Conservation (phyloP, 2,113 vertebrate genomes). For the Donacobius atricapilla region DNA sequence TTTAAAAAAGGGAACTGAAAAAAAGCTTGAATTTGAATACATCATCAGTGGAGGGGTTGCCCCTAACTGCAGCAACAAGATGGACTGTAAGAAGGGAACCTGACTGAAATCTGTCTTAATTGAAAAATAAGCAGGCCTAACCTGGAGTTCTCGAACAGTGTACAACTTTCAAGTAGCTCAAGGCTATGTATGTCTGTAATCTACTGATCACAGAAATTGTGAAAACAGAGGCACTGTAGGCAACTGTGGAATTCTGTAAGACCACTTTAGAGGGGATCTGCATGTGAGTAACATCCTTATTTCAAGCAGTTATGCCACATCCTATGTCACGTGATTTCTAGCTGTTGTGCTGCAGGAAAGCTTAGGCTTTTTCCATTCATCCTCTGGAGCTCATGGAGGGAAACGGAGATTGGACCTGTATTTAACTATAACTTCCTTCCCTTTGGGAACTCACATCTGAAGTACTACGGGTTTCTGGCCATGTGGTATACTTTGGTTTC, state of each 20-base stretch:
- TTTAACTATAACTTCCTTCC: constrained; percentile 39
- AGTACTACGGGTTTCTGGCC: neutral
- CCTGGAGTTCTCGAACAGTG: neutral
- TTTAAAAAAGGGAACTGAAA: neutral
- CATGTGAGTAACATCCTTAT: neutral
- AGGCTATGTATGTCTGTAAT: neutral
- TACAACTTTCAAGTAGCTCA: neutral
- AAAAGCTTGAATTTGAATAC: neutral
- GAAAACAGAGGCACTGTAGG: neutral
- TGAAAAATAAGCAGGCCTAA: neutral
- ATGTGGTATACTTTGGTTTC: neutral
- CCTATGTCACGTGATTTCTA: neutral
- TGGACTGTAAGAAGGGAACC: neutral
- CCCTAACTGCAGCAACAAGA: neutral
- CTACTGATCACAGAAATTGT: neutral
- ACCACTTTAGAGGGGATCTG: neutral
- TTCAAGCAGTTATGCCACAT: neutral
- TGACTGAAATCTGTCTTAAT: neutral
- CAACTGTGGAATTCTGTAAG: neutral
- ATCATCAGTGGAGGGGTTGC: neutral
- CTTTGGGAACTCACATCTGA: neutral
- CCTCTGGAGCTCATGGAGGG: neutral
- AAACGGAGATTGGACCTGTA: neutral
- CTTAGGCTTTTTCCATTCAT: neutral
- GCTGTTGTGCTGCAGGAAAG: constrained; percentile 13